Evolutionary conservation across 1,140 invertebrate genomes (phyloP).

Genomic region (Oryctes rhinoceros): DNA sequence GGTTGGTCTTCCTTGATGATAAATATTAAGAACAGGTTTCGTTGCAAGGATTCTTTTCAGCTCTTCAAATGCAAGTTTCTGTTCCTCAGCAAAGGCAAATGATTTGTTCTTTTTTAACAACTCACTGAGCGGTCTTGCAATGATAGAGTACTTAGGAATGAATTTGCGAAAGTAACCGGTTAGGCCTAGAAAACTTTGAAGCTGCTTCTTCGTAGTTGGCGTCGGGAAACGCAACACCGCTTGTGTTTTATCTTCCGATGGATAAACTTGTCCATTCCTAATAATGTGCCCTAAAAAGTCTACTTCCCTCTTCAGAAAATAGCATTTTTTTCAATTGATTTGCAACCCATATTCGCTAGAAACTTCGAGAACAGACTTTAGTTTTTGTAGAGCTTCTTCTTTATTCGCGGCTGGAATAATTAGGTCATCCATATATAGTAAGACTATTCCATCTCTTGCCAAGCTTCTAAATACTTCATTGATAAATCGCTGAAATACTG

Average conservation of each 20-base stretch:
- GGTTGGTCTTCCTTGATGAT: slow-evolving; percentile 50
- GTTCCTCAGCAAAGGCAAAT: slow-evolving; percentile 42
- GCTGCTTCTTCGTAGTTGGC: slow-evolving; percentile 52
- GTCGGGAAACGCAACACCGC: slow-evolving; percentile 54
- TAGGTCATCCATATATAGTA: slow-evolving; percentile 57
- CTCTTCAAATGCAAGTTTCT: slow-evolving; percentile 45
- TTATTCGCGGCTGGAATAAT: slow-evolving; percentile 48
- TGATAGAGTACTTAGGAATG: slow-evolving; percentile 45
- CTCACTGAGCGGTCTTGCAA: slow-evolving; percentile 46
- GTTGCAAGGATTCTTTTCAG: slow-evolving; percentile 45
- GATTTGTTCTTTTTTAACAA: slow-evolving; percentile 43
- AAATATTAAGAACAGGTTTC: slow-evolving; percentile 57
- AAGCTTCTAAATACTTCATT: slow-evolving; percentile 43
- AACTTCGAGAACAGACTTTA: slow-evolving; percentile 47
- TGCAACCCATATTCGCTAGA: slow-evolving; percentile 47
- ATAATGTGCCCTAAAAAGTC: slow-evolving; percentile 56
- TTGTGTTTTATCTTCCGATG: slow-evolving; percentile 52
- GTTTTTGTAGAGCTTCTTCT: slow-evolving; percentile 47
- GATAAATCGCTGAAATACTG: slow-evolving; percentile 43
- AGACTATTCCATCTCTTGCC: slow-evolving; percentile 39
- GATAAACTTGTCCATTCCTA: slow-evolving; percentile 43
- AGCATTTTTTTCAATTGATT: slow-evolving; percentile 56
- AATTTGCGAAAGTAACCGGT: slow-evolving; percentile 46
- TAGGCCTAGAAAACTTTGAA: slow-evolving; percentile 51
- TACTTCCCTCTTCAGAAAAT: slow-evolving; percentile 50